Percentiles rank a stretch among this genome's conserved stretches.
Evolutionary conservation across 2,113 vertebrate genomes (phyloP).

Genomic region (Irena cyanogastra): DNA sequence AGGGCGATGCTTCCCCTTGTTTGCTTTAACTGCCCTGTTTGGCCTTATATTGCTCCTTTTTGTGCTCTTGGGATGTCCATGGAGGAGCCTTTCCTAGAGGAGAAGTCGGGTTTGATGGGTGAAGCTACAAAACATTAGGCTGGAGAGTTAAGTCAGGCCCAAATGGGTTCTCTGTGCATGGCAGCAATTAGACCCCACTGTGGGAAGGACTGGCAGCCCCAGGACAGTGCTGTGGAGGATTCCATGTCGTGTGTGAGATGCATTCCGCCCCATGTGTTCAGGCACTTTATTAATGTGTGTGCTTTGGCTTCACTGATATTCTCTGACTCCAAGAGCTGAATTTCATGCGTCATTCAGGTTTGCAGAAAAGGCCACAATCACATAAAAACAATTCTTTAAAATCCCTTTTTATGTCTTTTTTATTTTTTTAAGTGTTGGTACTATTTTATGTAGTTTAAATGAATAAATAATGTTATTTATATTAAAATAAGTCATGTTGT

Average conservation of each 20-base stretch:
- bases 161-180: background rate
- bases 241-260: background rate
- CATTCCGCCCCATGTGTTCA: background rate
- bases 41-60: background rate
- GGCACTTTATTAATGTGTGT: background rate
- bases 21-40: background rate
- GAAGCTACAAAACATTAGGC: background rate
- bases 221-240: background rate
- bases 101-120: background rate
- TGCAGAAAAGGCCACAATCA: background rate
- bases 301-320: background rate
- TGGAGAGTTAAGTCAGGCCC: background rate
- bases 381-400: background rate
- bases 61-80: background rate
- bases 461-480: background rate
- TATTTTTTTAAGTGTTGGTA: background rate
- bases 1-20: background rate
- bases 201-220: background rate
- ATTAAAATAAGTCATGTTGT: background rate
- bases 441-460: background rate
- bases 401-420: background rate
- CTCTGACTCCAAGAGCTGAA: background rate
- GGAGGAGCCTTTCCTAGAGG: background rate
- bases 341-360: background rate
- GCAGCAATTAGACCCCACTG: background rate